A percentile compares a stretch with the other conserved stretches of the same genome.
Conservation (phyloP, 2,113 vertebrate species). For the Lontra canadensis region DNA sequence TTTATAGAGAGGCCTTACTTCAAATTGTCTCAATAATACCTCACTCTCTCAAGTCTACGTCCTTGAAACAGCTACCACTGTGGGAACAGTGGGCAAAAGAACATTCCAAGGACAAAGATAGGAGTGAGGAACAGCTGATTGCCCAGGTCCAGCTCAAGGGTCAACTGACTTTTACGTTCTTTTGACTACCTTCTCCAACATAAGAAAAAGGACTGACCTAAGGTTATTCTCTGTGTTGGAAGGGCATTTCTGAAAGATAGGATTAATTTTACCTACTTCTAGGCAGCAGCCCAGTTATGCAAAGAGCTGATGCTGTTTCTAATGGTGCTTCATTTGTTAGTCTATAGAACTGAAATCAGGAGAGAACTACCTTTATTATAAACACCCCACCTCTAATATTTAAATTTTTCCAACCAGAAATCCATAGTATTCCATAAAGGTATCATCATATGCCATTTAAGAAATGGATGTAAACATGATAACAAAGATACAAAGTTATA, state of each 20-base stretch:
- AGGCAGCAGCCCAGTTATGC: neutral
- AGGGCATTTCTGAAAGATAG: neutral
- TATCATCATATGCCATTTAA: neutral
- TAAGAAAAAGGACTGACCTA: neutral
- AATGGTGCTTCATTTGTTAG: neutral
- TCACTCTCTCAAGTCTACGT: neutral
- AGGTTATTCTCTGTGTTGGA: neutral
- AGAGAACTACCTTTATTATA: neutral
- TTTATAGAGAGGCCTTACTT: neutral
- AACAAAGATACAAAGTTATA: neutral
- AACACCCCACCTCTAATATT: neutral
- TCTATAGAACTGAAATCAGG: neutral
- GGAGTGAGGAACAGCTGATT: neutral
- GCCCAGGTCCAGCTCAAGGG: neutral
- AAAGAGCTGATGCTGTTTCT: neutral
- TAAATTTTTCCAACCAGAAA: constrained; percentile 19
- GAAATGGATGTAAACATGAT: neutral
- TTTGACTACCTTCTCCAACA: neutral
- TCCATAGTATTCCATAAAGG: neutral
- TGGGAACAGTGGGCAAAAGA: neutral
- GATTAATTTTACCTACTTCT: neutral
- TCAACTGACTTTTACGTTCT: neutral
- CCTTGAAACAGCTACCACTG: neutral
- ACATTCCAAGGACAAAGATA: neutral
- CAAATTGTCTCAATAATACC: neutral